Conservation (phyloP, 2,888 invertebrate genomes). For the Nemurella pictetii region DNA sequence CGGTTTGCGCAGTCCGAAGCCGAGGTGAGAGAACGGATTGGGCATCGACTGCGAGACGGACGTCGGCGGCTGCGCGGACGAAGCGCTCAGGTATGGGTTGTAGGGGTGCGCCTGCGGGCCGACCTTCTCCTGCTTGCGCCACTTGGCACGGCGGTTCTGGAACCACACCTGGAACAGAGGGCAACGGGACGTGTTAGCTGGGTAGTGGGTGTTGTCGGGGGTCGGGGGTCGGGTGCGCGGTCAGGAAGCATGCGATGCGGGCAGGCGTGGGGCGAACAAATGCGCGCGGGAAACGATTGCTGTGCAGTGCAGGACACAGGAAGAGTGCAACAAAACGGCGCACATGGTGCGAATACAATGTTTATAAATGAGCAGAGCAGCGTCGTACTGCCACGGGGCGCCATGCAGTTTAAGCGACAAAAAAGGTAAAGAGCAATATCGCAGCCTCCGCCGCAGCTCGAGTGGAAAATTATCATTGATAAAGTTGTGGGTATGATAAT, state of each 20-base stretch:
- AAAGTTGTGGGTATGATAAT: constrained; percentile 35
- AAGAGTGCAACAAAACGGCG: not conserved
- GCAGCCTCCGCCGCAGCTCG: not conserved
- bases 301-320: too few relatives aligned
- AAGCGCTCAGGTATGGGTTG: constrained; percentile 74
- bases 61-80: constrained; percentile 60
- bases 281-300: not conserved
- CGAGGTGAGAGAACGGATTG: constrained; percentile 78
- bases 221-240: not conserved
- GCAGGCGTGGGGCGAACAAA: not conserved
- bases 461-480: constrained; percentile 33
- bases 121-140: constrained; percentile 92
- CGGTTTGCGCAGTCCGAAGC: constrained; percentile 74
- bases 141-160: constrained; percentile 89
- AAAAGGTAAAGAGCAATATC: not conserved
- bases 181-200: constrained; percentile 30
- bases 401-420: not conserved
- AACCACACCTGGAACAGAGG: constrained; percentile 82
- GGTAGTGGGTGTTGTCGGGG: not conserved
- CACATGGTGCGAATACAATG: not conserved
- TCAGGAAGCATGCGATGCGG: constrained; percentile 10
- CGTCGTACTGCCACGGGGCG: not conserved
- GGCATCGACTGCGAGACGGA: constrained; percentile 76
- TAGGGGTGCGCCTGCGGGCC: constrained; percentile 89
- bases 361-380: not conserved